Base-by-base conservation (phyloP, 53 echinoderm and acorn worm species). In the Holothuria leucospilota region DNA sequence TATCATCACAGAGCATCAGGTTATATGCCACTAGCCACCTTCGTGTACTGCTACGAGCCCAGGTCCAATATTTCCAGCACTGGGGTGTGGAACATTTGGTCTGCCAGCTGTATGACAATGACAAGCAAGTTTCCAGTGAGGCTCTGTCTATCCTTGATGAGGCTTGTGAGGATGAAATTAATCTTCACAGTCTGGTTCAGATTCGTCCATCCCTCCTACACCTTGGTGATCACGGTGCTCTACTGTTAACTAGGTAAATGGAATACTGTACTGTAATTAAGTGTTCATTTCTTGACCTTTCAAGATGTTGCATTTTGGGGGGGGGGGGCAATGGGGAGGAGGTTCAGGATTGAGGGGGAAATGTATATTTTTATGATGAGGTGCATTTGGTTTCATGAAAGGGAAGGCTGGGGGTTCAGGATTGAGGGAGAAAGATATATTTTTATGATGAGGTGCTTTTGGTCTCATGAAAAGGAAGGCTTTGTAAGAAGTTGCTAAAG, bases 121-220 rank as follows among this genome's bases (percentile, higher is more conserved):
- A 84, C 63, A 85, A 90, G 68, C 69, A 64, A 29, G 90, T 97
- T 14, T 90, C 95, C 13, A 29, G 69, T 4, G 94, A 93, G 82
- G 95, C 98, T 24, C 49, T 95, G 1, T 93, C 95, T 58, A 91
- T 97, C 52, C 88, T 97, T 13, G 98, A 97, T 28, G 98, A 97
- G 70, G 98, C 98, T 0, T 97, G 98, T 61, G 98, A 97, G 77
- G 98, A 93, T 41, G 98, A 97, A 63, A 86, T 92, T 21, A 95
- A 97, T 62, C 93, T 97, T 12, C 98, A 97, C 56, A 91, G 91
- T 65, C 86, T 97, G 82, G 95, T 97, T 0, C 98, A 97, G 81
- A 95, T 97, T 51, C 90, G 98, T 81, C 98, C 98, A 0, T 93
- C 98, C 0, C 59, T 97, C 60, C 91, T 97, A 5, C 98, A 97